Base-by-base conservation (phyloP, 2,113 vertebrate genomes). In the Andinoacara biseriatus region DNA sequence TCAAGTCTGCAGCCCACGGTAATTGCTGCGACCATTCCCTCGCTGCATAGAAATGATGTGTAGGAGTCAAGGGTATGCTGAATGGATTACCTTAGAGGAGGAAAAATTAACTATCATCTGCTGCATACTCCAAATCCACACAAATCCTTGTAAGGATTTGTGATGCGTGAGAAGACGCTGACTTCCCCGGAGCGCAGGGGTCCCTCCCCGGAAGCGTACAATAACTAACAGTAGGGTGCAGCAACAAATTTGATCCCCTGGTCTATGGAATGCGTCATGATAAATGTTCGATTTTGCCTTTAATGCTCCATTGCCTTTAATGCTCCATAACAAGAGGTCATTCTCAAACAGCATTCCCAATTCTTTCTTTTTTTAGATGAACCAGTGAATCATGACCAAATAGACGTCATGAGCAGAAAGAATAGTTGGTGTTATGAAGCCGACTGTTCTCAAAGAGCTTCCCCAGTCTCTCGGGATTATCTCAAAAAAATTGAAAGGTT, bases 11-110 rank as follows among this genome's bases (percentile, higher is more conserved):
- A 88, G 75, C 90, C 89, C 86, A 82, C 91, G 38, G 78, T 90
- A 92, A 94, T 93, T 91, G 83, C 90, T 72, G 85, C 59, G 63
- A 87, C 90, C 86, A 67, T 91, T 94, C 86, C 88, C 90, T 87
- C 17, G 40, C 76, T 61, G 69, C 88, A 67, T 35, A 82, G 87
- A 90, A 84, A 83, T 43, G 82, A 77, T 87, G 88, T 89, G 90
- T 87, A 86, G 91, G 88, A 90, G 87, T 81, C 10, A 26, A 69
- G 83, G 67, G 80, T 84, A 38, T 46, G 60, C 57, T 85, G 77
- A 88, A 89, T 83, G 91, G 86, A 94, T 92, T 92, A 80, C 83
- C 81, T 89, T 56, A 81, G 82, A 87, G 83, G 80, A 63, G 46
- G 58, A 40, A 85, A 92, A 82, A 89, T 83, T 80, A 86, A 85